phyloP scores from a whole-genome alignment of 2,113 vertebrate genomes.

The Pluvialis apricaria region DNA sequence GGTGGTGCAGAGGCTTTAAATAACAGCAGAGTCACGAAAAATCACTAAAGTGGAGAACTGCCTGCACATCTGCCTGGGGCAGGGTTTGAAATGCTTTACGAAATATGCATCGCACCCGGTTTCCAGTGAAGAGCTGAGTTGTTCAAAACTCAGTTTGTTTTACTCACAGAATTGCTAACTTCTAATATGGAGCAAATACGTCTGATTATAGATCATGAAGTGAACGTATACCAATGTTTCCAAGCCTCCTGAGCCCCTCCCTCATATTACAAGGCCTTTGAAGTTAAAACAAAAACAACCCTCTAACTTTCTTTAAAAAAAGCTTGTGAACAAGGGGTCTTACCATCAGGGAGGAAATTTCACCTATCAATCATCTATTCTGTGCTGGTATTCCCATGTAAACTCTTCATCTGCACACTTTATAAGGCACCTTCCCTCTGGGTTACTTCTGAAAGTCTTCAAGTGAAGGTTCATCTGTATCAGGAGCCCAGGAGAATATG shows the following conservation, averaged over 20 bases:
- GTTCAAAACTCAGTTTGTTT: not conserved
- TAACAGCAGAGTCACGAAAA: not conserved
- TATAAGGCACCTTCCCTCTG: not conserved
- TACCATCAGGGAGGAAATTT: not conserved
- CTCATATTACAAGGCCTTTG: not conserved
- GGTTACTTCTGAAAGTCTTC: not conserved
- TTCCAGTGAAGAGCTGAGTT: not conserved
- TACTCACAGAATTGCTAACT: not conserved
- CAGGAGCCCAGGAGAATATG: not conserved
- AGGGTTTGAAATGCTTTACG: not conserved
- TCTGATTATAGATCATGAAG: not conserved
- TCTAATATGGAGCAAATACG: not conserved
- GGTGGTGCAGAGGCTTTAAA: not conserved
- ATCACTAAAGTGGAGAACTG: not conserved
- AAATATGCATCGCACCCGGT: not conserved
- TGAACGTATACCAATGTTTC: not conserved
- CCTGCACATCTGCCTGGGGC: not conserved
- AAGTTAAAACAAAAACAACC: not conserved
- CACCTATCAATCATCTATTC: not conserved
- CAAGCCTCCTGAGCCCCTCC: not conserved
- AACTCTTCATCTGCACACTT: not conserved
- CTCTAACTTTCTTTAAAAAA: not conserved
- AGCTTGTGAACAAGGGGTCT: not conserved
- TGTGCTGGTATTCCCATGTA: not conserved
- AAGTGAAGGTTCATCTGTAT: not conserved